Percentiles rank a stretch among this genome's conserved stretches.
phyloP scores from a whole-genome alignment of 2,888 invertebrate species.

The Caenorhabditis virilis region DNA sequence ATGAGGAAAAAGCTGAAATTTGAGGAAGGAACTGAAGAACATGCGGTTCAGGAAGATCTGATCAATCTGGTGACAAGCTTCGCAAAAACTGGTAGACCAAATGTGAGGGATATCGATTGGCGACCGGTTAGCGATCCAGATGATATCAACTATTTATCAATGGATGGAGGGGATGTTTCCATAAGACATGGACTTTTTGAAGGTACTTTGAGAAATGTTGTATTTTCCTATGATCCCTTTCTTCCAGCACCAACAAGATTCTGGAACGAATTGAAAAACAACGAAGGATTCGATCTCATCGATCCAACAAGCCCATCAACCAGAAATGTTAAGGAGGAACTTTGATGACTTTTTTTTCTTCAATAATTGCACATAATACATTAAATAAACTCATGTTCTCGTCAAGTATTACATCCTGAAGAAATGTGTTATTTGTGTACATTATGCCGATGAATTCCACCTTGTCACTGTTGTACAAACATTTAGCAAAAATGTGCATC shows the following conservation, averaged over 20 bases:
- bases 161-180: constrained; percentile 8
- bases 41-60: constrained; percentile 9
- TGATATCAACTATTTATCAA: constrained; percentile 24
- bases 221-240: neutral
- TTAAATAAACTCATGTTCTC: too few relatives aligned
- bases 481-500: too few relatives aligned
- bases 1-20: constrained; percentile 11
- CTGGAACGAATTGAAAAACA: constrained; percentile 20
- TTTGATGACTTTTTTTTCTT: neutral
- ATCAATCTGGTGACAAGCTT: constrained; percentile 31
- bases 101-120: constrained; percentile 22
- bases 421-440: too few relatives aligned
- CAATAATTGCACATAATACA: too few relatives aligned
- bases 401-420: too few relatives aligned
- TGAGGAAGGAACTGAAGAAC: neutral
- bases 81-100: constrained; percentile 24
- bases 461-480: too few relatives aligned
- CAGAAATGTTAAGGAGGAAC: neutral
- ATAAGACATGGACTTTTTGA: constrained; percentile 28
- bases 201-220: constrained; percentile 4
- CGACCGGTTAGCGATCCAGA: constrained; percentile 19
- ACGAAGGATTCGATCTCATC: constrained; percentile 25
- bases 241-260: constrained; percentile 15
- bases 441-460: too few relatives aligned
- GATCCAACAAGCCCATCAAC: constrained; percentile 14